Conservation (phyloP, 2,113 vertebrate genomes). For the Macaca mulatta region DNA sequence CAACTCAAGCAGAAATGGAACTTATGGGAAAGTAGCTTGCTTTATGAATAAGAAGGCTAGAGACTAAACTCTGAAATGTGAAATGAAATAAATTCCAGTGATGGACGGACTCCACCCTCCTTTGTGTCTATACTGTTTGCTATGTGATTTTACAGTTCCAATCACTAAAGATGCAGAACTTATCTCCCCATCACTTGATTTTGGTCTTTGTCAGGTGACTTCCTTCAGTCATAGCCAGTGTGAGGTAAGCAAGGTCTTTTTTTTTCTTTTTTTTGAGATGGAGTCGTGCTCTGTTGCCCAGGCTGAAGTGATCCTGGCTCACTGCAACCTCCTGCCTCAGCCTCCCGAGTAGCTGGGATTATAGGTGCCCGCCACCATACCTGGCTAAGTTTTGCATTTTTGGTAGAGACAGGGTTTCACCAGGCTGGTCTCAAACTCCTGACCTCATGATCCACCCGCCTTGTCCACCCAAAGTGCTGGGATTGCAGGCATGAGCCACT, state of each 20-base stretch:
- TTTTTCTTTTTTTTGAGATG: too few relatives aligned
- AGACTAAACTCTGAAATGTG: not conserved
- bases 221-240: not conserved
- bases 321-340: too few relatives aligned
- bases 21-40: not conserved
- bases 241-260: not conserved
- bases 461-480: too few relatives aligned
- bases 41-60: not conserved
- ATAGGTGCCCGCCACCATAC: too few relatives aligned
- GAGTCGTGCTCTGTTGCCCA: too few relatives aligned
- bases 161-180: not conserved
- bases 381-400: too few relatives aligned
- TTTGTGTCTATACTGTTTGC: not conserved
- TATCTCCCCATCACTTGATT: not conserved
- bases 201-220: not conserved
- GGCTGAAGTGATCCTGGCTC: too few relatives aligned
- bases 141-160: not conserved
- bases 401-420: too few relatives aligned
- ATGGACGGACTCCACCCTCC: not conserved
- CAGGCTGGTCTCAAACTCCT: too few relatives aligned
- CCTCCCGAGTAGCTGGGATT: too few relatives aligned
- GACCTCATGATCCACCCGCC: too few relatives aligned
- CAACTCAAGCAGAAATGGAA: not conserved
- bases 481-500: too few relatives aligned
- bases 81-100: not conserved